A percentile compares a stretch with the other conserved stretches of the same genome.
Evolutionary conservation across 2,888 invertebrate genomes (phyloP).

Genomic region (Antheraea assamensis): DNA sequence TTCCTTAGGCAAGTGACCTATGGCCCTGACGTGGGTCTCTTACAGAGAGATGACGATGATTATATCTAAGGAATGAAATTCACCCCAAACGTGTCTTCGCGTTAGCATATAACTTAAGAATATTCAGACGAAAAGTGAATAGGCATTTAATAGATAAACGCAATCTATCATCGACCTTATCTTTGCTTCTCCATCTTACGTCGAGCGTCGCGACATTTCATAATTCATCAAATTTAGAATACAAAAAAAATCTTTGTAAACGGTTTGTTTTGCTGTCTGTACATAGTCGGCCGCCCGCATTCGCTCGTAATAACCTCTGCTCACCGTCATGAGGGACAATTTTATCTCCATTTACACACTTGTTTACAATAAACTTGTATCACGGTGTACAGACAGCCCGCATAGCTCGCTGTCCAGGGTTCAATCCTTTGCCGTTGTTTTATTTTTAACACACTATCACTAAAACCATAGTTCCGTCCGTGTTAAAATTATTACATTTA

Average conservation of each 20-base stretch:
- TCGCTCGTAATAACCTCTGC: conserved; percentile 32
- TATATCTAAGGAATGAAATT: too few relatives aligned
- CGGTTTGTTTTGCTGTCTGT: conserved; percentile 30
- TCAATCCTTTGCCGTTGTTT: conserved; percentile 11
- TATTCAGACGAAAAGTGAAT: too few relatives aligned
- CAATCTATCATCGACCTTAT: too few relatives aligned
- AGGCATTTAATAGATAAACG: too few relatives aligned
- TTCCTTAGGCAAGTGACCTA: too few relatives aligned
- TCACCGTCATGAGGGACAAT: conserved; percentile 39
- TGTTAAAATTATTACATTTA: too few relatives aligned
- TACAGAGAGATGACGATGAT: too few relatives aligned
- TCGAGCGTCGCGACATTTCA: neutral
- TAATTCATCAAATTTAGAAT: neutral
- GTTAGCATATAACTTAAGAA: too few relatives aligned
- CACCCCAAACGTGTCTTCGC: too few relatives aligned
- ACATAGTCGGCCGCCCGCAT: conserved; percentile 35
- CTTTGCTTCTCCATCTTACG: too few relatives aligned
- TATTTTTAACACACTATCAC: neutral
- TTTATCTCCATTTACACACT: conserved; percentile 41
- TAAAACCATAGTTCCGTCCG: too few relatives aligned
- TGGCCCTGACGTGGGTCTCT: too few relatives aligned
- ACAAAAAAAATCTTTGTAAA: neutral
- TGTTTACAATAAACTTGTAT: conserved; percentile 26
- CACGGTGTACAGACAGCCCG: conserved; percentile 13
- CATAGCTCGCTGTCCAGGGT: conserved; percentile 9